Conservation (phyloP, 1,140 invertebrate species). For the Hylaeus anthracinus region DNA sequence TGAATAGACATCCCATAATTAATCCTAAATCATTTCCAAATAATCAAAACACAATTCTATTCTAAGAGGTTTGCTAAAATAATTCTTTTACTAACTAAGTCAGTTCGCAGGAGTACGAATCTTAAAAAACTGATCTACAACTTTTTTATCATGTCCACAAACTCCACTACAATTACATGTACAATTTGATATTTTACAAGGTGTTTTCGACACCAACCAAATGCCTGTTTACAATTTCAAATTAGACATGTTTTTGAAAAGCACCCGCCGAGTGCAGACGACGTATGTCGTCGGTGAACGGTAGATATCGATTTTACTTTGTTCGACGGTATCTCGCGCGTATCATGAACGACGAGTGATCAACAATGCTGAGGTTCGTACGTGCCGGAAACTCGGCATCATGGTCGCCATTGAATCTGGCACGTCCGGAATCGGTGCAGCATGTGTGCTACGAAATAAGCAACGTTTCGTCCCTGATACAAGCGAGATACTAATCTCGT, state of each 20-base stretch:
- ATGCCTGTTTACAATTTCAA: slow-evolving; percentile 36
- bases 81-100: no score
- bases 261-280: not conserved
- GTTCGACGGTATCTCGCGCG: slow-evolving; percentile 50
- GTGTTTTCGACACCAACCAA: slow-evolving; percentile 2
- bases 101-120: no score
- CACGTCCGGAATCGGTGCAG: slow-evolving; percentile 16
- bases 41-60: no score
- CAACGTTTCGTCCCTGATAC: slow-evolving; percentile 51
- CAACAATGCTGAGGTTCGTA: slow-evolving; percentile 57
- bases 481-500: slow-evolving; percentile 57
- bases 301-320: slow-evolving; percentile 58
- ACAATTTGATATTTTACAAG: not conserved
- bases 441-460: slow-evolving; percentile 54
- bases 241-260: slow-evolving; percentile 11
- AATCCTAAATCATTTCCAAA: no score
- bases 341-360: slow-evolving; percentile 54
- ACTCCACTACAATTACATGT: no score
- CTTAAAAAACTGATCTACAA: no score
- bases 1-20: no score
- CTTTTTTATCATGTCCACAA: no score
- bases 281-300: slow-evolving; percentile 31
- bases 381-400: slow-evolving; percentile 55
- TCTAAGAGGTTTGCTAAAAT: no score
- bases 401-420: slow-evolving; percentile 48